Conservation (phyloP, 2,888 invertebrate species). For the Quadriops clusia region DNA sequence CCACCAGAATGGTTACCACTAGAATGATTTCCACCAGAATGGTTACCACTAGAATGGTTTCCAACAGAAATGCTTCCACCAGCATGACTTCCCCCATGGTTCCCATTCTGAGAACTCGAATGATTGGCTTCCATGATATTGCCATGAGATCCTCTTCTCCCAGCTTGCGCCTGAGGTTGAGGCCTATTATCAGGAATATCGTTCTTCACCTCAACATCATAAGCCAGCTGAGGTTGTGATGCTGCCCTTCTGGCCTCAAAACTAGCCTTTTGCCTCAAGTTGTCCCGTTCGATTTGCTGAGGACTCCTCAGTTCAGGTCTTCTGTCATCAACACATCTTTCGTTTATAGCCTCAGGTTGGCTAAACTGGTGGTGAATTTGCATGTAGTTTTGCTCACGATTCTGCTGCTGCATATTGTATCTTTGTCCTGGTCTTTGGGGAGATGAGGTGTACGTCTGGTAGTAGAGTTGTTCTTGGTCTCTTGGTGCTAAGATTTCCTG, state of each 20-base stretch:
- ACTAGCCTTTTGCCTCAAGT: conserved; percentile 44
- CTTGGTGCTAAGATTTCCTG: conserved; percentile 44
- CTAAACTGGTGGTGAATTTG: no score
- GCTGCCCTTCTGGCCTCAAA: conserved; percentile 48
- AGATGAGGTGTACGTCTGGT: conserved; percentile 26
- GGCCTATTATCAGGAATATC: conserved; percentile 22
- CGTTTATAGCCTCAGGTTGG: conserved; percentile 16
- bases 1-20: no score
- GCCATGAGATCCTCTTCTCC: conserved; percentile 46
- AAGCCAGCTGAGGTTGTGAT: conserved; percentile 56
- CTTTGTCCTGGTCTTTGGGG: conserved; percentile 22
- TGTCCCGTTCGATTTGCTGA: conserved; percentile 50
- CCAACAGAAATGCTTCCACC: conserved; percentile 49
- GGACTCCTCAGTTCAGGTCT: conserved; percentile 45
- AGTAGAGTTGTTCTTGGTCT: conserved; percentile 31
- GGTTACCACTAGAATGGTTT: conserved; percentile 16
- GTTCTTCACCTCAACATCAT: conserved; percentile 35
- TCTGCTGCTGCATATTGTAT: conserved; percentile 19
- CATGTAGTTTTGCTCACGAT: conserved; percentile 26
- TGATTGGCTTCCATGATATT: conserved; percentile 42
- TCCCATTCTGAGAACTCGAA: conserved; percentile 25
- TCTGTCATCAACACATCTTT: conserved; percentile 18
- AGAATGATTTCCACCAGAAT: conserved; percentile 7
- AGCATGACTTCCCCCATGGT: conserved; percentile 44
- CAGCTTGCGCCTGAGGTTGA: conserved; percentile 28